Evolutionary conservation across 2,797 vertebrate genomes (phyloP), one percentile per base, ranked within the genome.

Genomic region (Sylvilagus floridanus): DNA sequence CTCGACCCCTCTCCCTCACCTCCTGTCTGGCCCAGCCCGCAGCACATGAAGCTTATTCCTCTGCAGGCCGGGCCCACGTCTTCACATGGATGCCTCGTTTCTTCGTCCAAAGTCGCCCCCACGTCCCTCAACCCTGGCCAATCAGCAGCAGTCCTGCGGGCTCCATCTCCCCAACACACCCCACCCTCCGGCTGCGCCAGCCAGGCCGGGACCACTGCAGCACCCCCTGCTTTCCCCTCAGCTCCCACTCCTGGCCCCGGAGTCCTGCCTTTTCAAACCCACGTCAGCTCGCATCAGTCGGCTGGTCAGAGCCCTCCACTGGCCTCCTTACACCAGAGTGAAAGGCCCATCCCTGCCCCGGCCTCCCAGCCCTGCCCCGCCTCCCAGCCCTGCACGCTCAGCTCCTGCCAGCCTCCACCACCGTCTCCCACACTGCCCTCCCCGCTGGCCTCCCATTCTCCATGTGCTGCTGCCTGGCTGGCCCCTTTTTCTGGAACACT

Each of bases 71-170:
- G 24, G 42, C 2, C 50, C 4, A 4, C 5, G 17, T n/a, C 75
- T 66, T n/a, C 50, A 6, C 21, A 1, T 10, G 3, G 21, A 19
- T 60, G 62, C 32, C 75, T 21, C 52, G 16, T 60, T 22, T 19
- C 28, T 76, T 77, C 30, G 50, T 6, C 22, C 52, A 85, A 76
- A 22, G 16, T 12, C 24, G n/a, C 57, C 30, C 50, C 52, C 5
- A 26, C 3, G 11, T 17, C 8, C 1, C 52, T 85, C 0, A 2
- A 4, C 13, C 24, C 10, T 5, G 5, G 35, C 24, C 14, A 22
- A n/a, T 76, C 54, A 14, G 54, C 54, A 57, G 54, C 14, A 57
- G 54, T 19, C 14, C 54, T 57, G 54, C n/a, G 63, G 57, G 60
- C 47, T 21, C 76, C 16, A 42, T 47, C n/a, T 65, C 72, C 21